Evolutionary conservation across 2,113 vertebrate genomes (phyloP), one percentile per base, ranked within the genome.

Genomic region (Panthera uncia): DNA sequence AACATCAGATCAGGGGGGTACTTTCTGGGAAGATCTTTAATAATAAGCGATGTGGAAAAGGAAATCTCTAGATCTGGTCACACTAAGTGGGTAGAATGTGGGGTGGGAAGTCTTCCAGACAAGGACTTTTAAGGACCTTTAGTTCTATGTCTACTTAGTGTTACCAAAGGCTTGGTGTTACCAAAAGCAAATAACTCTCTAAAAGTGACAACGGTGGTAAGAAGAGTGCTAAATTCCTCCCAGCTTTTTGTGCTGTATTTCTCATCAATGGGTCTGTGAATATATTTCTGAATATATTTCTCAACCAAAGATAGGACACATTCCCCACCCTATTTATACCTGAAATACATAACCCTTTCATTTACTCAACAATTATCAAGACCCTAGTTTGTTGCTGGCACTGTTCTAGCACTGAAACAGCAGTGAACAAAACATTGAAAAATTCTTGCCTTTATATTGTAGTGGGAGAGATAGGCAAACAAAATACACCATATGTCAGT

Each of bases 31-130:
- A 93, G 88, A 81, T 27, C 41, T 91, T 94, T 71, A 78, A 73
- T 91, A 93, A 52, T 86, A 76, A 81, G n/a, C 7, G 73, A 95
- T 86, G 69, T 57, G 23, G 83, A 52, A 81, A 87, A 97, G 84
- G 50, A 84, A 82, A 84, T 61, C 68, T 36, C 57, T 21, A 89
- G 50, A 66, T 91, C 45, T 76, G 36, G 10, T 31, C 96, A 55
- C 36, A 41, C n/a, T n/a, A 33, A 36, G 13, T 52, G 52, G 41
- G 29, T 55, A 16, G 45, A 15, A 73, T 78, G 33, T 18, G 19
- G 7, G 3, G 3, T 38, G 55, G 36, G 83, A 97, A 90, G 79
- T n/a, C 16, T 66, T 48, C 71, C 36, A 61, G 68, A 21, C 25
- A 25, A 48, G 33, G 50, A 71, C 12, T 50, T 78, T 87, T 61